Percentiles rank a stretch among this genome's conserved stretches.
Evolutionary conservation across 2,888 invertebrate species (phyloP).

Genomic region (Hypolimnas misippus): DNA sequence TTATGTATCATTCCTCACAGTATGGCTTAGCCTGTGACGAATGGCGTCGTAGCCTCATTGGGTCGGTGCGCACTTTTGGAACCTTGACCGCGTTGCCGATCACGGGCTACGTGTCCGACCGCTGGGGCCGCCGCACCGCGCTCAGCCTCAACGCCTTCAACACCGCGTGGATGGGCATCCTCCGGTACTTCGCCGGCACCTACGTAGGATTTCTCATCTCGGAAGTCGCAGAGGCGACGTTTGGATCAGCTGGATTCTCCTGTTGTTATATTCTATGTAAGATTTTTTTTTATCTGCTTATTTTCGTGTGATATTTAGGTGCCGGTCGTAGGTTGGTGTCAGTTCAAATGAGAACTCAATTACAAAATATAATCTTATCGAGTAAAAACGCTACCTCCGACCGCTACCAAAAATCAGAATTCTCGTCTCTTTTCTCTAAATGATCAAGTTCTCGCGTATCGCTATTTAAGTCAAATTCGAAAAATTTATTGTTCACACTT

Average conservation of each 20-base stretch:
- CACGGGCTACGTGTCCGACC: slow-evolving; percentile 88
- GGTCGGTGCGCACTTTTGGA: slow-evolving; percentile 87
- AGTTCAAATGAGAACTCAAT: too few relatives aligned
- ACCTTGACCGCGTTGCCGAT: slow-evolving; percentile 87
- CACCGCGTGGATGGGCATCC: slow-evolving; percentile 85
- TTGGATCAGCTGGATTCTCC: slow-evolving; percentile 87
- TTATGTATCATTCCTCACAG: slow-evolving; percentile 62
- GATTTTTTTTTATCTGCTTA: slow-evolving; percentile 33
- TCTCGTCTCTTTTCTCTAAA: too few relatives aligned
- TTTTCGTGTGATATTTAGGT: background rate
- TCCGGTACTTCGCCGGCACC: slow-evolving; percentile 83
- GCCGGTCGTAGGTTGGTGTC: background rate
- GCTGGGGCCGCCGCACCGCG: slow-evolving; percentile 86
- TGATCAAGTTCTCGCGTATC: too few relatives aligned
- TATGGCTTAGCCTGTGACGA: slow-evolving; percentile 85
- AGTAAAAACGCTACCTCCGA: too few relatives aligned
- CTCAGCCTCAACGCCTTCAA: slow-evolving; percentile 82
- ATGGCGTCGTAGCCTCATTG: slow-evolving; percentile 89
- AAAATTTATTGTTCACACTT: too few relatives aligned
- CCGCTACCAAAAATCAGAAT: too few relatives aligned
- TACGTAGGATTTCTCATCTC: slow-evolving; percentile 86
- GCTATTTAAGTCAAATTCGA: too few relatives aligned
- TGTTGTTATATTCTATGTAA: slow-evolving; percentile 88
- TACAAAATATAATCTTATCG: too few relatives aligned
- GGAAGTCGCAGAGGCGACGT: slow-evolving; percentile 87